Percentiles rank a stretch among this genome's conserved stretches.
phyloP scores from a whole-genome alignment of 1,140 invertebrate genomes.

The Watersipora subatra region DNA sequence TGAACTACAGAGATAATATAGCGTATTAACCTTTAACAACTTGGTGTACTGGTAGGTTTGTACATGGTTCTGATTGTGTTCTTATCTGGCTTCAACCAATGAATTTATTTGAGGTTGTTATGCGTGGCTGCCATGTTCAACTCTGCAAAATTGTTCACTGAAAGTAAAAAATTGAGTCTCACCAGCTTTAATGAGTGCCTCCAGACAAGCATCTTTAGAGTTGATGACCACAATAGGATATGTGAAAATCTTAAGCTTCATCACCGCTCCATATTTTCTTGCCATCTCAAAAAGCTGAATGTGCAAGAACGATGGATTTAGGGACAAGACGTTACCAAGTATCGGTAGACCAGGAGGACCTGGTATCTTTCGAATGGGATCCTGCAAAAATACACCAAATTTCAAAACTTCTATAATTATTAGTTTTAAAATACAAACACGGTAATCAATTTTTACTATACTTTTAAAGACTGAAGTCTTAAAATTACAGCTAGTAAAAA shows the following conservation, averaged over 20 bases:
- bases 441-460: too few species aligned
- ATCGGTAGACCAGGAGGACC: background rate
- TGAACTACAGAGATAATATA: too few species aligned
- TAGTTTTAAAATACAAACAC: background rate
- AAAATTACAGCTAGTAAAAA: too few species aligned
- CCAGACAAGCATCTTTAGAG: background rate
- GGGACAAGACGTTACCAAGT: background rate
- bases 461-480: too few species aligned
- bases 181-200: background rate
- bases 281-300: background rate
- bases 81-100: too few species aligned
- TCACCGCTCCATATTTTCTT: background rate
- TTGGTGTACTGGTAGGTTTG: too few species aligned
- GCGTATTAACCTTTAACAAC: too few species aligned
- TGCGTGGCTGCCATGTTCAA: too few species aligned
- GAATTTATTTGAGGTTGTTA: too few species aligned
- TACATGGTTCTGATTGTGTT: too few species aligned
- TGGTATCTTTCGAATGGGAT: background rate
- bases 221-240: background rate
- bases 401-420: background rate
- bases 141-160: too few species aligned
- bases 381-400: background rate
- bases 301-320: background rate
- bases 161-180: background rate
- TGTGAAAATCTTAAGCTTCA: background rate